Percentiles rank a stretch among this genome's conserved stretches.
phyloP scores from a whole-genome alignment of 23 tunicate species.

The Botrylloides violaceus region DNA sequence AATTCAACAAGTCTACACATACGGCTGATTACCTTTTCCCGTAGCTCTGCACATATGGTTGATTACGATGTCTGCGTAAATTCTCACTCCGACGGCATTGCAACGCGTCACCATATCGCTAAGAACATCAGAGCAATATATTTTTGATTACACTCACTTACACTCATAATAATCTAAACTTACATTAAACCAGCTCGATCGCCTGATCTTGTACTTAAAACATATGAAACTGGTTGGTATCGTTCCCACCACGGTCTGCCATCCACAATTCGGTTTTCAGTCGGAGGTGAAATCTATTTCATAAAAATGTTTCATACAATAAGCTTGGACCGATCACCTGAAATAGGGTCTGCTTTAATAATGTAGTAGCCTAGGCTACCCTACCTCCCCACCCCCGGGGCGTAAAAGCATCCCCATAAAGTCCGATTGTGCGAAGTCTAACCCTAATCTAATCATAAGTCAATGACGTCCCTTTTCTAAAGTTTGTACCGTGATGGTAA shows the following conservation, averaged over 20 bases:
- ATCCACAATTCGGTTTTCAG: constrained; percentile 74
- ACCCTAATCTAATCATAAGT: no score
- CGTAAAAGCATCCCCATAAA: no score
- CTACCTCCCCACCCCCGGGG: no score
- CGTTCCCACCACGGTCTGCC: constrained; percentile 99
- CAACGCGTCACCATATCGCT: constrained; percentile 83
- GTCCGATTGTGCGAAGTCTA: no score
- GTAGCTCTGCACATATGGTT: constrained; percentile 79
- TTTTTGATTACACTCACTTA: neutral
- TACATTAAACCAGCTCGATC: constrained; percentile 62
- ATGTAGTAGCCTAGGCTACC: no score
- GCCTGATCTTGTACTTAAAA: constrained; percentile 75
- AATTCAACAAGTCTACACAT: no score
- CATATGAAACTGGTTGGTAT: constrained; percentile 95
- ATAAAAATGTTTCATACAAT: neutral
- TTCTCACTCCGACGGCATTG: constrained; percentile 83
- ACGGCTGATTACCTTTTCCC: constrained; percentile 50
- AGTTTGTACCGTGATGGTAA: no score
- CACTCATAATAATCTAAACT: constrained; percentile 1
- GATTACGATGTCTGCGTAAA: constrained; percentile 81
- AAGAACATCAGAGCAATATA: no score
- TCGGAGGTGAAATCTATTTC: constrained; percentile 83
- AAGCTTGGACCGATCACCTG: no score
- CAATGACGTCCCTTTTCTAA: no score
- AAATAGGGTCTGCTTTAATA: no score